Conservation (phyloP, 2,888 invertebrate species). For the Vannuccia rotundouncinata region DNA sequence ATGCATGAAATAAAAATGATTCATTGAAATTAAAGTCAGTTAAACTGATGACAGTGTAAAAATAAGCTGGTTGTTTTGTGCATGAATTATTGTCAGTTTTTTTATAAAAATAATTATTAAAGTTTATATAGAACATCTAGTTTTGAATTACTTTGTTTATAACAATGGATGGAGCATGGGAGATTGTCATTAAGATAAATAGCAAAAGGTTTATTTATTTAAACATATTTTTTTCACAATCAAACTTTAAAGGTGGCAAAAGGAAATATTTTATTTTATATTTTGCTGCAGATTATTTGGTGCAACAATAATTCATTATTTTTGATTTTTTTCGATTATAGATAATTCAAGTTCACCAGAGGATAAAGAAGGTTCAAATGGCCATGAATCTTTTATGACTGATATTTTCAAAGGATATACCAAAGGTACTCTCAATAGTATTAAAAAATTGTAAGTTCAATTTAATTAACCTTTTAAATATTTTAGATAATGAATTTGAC, state of each 20-base stretch:
- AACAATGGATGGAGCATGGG: too few species aligned
- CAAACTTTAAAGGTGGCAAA: not conserved
- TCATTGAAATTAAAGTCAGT: too few species aligned
- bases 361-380: not conserved
- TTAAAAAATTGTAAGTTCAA: not conserved
- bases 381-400: not conserved
- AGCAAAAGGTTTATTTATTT: not conserved
- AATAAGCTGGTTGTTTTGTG: too few species aligned
- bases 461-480: not conserved
- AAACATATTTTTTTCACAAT: not conserved
- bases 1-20: not conserved
- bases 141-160: too few species aligned
- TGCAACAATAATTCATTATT: too few species aligned
- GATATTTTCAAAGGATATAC: conserved; percentile 22
- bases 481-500: not conserved
- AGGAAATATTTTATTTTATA: not conserved
- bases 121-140: too few species aligned
- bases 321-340: not conserved
- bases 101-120: too few species aligned
- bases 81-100: too few species aligned
- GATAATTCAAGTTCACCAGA: not conserved
- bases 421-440: not conserved
- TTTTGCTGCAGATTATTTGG: too few species aligned
- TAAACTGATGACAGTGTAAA: too few species aligned
- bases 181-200: not conserved